Evolutionary conservation across 2,113 vertebrate species (phyloP), one percentile per base, ranked within the genome.

Genomic region (Spilogale gracilis): DNA sequence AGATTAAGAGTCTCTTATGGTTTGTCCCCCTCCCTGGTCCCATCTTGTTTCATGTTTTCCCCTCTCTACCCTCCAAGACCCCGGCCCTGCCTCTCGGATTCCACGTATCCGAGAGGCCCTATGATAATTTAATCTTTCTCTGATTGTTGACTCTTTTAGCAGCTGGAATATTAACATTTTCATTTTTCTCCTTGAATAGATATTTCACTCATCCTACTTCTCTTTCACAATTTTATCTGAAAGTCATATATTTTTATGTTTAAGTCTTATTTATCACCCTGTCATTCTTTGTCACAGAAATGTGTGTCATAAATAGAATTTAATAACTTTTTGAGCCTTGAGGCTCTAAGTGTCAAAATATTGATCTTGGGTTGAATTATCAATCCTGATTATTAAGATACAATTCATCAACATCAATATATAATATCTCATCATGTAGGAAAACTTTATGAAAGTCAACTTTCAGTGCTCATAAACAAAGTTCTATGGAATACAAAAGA

Each of bases 261-360:
- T 65, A 81, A 48, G 11, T 69, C 23, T 96, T 38, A 21, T 85
- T 25, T 54, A 38, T 81, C 65, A 91, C 58, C 10, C 6, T 78
- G 25, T 48, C 54, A 45, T 87, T 58, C 85, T 91, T 86, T 91
- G 76, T 69, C 82, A 87, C 12, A 96, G 56, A 63, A 73, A 67
- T 30, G 74, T 56, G 20, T 71, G 18, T 58, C 65, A 86, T 81
- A 81, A 81, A 65, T 67, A 74, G 30, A 81, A 86, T 63, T 91
- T 86, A 84, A 80, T 80, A 45, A 23, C 23, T 73, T 92, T 69
- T 67, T 74, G 56, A 79, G 79, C 20, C 32, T 45, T 4, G 17
- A 63, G 54, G 43, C 71, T 78, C 52, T 50, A 93, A 61, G 50
- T 93, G 48, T 89, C 43, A 89, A 83, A 85, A 61, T 93, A 84